Base-by-base conservation (phyloP, 2,113 vertebrate species). In the Crocuta crocuta region DNA sequence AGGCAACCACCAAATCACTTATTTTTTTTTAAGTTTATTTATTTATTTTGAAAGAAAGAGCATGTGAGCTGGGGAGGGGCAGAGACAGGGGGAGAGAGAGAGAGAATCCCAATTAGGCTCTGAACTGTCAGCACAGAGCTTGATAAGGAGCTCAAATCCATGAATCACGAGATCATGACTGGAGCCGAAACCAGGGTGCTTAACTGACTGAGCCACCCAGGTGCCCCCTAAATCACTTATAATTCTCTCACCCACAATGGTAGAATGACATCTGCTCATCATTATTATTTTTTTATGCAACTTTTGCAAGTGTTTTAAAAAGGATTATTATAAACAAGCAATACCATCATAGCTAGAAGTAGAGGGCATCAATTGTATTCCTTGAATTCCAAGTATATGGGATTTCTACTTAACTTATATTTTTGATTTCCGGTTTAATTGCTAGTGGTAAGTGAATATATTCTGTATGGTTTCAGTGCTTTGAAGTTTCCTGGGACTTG, bases 391-490 rank as follows among this genome's bases (percentile, higher is more conserved):
- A 55, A 74, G 19, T 61, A 68, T 31, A 70, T 80, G 55, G 6
- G 4, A 89, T 35, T 97, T 94, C 53, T 68, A 71, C 2, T 65
- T 61, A 74, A 66, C 2, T 70, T 76, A 91, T 33, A 24, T 15
- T 71, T 89, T 66, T n/a, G 3, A 91, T 86, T 87, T 79, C 24
- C 81, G 74, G 28, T 91, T 95, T 91, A 82, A 71, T 95, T 95
- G 33, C 23, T 91, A 45, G 16, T 84, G 21, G 0, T 87, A 13
- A 48, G 5, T 76, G 50, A 76, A 71, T 15, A 35, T 21, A 73
- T 4, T 80, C 21, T 80, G 0, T 76, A 2, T 24, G 10, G 0
- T 92, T 82, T 50, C 58, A 90, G 31, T 5, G 24, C 79, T 80
- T 95, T 97, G 50, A 89, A 66, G 80, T 58, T 74, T 74, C 15